A percentile compares a stretch with the other conserved stretches of the same genome.
These are phyloP conservation scores for Eremophila alpestris DNA, from an alignment of 2,797 vertebrate genomes.

Conservation along the genomic window DNA sequence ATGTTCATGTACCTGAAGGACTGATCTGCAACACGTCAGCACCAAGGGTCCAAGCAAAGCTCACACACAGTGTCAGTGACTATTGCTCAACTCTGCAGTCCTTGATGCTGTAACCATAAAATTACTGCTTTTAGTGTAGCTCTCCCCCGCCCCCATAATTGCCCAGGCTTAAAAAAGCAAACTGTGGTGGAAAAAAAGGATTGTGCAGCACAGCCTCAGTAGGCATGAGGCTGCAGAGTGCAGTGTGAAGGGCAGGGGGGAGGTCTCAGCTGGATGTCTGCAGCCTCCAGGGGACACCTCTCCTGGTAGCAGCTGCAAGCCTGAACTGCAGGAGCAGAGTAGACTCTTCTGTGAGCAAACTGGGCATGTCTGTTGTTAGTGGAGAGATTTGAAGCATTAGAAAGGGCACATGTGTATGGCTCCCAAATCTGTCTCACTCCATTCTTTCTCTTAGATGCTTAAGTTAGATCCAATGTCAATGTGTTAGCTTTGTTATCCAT, in stretches of 20 bases:
- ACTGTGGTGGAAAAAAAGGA: not conserved
- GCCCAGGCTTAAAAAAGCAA: conserved; percentile 3
- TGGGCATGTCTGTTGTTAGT: not conserved
- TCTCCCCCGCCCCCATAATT: not conserved
- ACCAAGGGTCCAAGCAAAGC: not conserved
- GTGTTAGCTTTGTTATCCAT: not conserved
- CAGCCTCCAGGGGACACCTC: not conserved
- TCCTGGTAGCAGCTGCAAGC: not conserved
- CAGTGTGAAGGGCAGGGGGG: not conserved
- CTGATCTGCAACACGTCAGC: fast-evolving
- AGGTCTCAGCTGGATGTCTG: not conserved
- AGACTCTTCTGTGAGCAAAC: not conserved
- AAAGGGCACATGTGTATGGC: not conserved
- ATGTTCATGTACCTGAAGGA: not conserved
- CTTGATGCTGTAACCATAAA: not conserved
- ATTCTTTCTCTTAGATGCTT: not conserved
- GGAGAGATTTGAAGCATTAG: not conserved
- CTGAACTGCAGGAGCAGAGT: not conserved
- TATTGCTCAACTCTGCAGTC: not conserved
- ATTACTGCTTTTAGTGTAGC: not conserved
- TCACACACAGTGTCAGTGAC: not conserved
- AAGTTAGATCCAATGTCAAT: not conserved
- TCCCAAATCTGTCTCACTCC: not conserved
- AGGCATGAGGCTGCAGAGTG: not conserved
- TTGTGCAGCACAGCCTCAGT: not conserved